Evolutionary conservation across 2,888 invertebrate species (phyloP), one percentile per base, ranked within the genome.

Genomic region (Hesperia comma): DNA sequence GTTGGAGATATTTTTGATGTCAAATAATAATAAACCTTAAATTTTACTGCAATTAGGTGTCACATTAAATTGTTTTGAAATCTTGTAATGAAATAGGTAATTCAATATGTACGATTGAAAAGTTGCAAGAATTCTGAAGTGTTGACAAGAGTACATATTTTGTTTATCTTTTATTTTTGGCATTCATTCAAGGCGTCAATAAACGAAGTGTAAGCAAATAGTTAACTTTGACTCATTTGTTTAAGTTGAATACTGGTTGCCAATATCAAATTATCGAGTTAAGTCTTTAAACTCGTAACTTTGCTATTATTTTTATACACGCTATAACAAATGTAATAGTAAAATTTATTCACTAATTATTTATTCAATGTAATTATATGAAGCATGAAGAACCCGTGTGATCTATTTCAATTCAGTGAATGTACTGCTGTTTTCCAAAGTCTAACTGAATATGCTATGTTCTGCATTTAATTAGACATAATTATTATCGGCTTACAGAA

Each of bases 401-500:
- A 61, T 55, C 46, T 55, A 19, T 60, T 66, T 58, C 56, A 64
- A 53, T 66, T 54, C 61, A 54, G 61, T 55, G 67, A 67, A 49
- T 61, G 67, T 69, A 54, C 63, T 64, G 63, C 60, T 63, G 63
- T 66, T 63, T 54, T 61, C 56, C 55, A 61, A 60, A 46, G 60
- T 54, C 37, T 26, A n/a, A 2, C 69, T 70, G n/a, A 68, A 63
- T 60, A 61, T 68, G 55, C 53, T 57, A 56, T 19, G 33, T 58
- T 66, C 57, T 68, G 19, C 61, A 60, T 54, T 70, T 64, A 67
- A 49, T 21, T 37, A 49, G 57, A 63, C 6, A 43, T 51, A n/a
- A n/a, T n/a, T n/a, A 19, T 63, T 79, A 78, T 67, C 85, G 82
- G 75, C 69, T 83, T 82, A 63, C 87, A 90, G 90, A 75, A 71